A percentile compares a stretch with the other conserved stretches of the same genome.
Conservation (phyloP, 2,888 invertebrate genomes). For the Stramonita haemastoma region DNA sequence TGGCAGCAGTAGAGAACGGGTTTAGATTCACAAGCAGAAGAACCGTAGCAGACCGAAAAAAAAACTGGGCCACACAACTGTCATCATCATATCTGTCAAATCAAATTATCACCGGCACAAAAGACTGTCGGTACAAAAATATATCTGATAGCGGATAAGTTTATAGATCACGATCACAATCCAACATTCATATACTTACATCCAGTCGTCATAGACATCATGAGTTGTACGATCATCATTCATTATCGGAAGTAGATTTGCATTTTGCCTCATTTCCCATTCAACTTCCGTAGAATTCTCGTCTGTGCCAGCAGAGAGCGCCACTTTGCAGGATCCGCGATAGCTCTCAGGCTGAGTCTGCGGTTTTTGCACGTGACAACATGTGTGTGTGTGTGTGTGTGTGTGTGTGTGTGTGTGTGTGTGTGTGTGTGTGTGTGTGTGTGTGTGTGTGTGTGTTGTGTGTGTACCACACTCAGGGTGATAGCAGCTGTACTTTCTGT, state of each 20-base stretch:
- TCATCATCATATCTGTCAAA: neutral
- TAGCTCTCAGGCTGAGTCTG: neutral
- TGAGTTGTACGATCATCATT: constrained; percentile 37
- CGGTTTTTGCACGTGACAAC: neutral
- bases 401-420: neutral
- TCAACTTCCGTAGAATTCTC: constrained; percentile 37
- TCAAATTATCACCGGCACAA: neutral
- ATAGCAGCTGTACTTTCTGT: too few relatives aligned
- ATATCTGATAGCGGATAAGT: neutral
- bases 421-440: neutral
- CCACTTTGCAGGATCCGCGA: constrained; percentile 27
- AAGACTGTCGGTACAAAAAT: neutral
- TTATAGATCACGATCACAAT: neutral
- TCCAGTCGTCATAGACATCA: constrained; percentile 21
- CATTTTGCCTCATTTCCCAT: constrained; percentile 44
- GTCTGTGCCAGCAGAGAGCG: constrained; percentile 36
- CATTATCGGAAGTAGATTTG: constrained; percentile 47
- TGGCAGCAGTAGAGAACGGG: neutral
- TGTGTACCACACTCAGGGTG: neutral
- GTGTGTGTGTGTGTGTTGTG: neutral
- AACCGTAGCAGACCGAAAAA: constrained; percentile 14
- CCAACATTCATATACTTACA: constrained; percentile 31
- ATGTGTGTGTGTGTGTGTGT: neutral
- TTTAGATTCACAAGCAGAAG: neutral
- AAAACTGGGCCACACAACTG: constrained; percentile 3